These are phyloP conservation scores for Neostethus bicornis DNA, from an alignment of 2,797 vertebrate species.

Conservation along the genomic window DNA sequence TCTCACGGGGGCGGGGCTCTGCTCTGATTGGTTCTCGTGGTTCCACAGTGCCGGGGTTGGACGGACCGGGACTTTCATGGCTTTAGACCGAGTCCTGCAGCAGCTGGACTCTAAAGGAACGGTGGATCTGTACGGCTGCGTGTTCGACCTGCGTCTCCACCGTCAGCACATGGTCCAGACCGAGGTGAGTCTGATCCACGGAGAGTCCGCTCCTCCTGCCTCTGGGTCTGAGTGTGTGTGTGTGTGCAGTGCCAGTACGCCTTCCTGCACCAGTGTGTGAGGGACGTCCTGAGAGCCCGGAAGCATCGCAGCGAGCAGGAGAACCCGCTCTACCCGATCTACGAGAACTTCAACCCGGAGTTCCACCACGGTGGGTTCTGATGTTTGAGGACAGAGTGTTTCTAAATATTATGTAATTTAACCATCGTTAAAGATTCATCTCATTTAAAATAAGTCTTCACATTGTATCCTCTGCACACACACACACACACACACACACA, in stretches of 20 bases:
- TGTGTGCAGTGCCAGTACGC: slow-evolving; percentile 88
- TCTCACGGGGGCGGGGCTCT: too few species aligned
- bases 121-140: slow-evolving; percentile 90
- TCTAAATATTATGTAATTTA: too few species aligned
- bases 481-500: too few species aligned
- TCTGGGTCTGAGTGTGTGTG: background rate
- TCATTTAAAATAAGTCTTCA: too few species aligned
- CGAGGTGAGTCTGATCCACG: slow-evolving; percentile 81
- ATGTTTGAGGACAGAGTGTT: too few species aligned
- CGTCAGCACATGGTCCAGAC: slow-evolving; percentile 97
- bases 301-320: slow-evolving; percentile 91
- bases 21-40: background rate
- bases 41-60: slow-evolving; percentile 91
- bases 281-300: slow-evolving; percentile 90
- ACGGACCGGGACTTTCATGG: slow-evolving; percentile 93
- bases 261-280: slow-evolving; percentile 92
- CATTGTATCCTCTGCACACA: too few species aligned
- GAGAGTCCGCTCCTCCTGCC: too few species aligned
- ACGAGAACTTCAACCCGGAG: slow-evolving; percentile 95
- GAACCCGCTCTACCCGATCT: slow-evolving; percentile 92
- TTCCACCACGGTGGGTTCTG: slow-evolving; percentile 87
- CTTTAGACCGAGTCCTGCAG: slow-evolving; percentile 90
- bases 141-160: slow-evolving; percentile 92
- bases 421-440: too few species aligned
- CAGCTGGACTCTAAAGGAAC: slow-evolving; percentile 89